Evolutionary conservation across 2,888 invertebrate species (phyloP), one percentile per base, ranked within the genome.

Genomic region (Lasioglossum leucozonium): DNA sequence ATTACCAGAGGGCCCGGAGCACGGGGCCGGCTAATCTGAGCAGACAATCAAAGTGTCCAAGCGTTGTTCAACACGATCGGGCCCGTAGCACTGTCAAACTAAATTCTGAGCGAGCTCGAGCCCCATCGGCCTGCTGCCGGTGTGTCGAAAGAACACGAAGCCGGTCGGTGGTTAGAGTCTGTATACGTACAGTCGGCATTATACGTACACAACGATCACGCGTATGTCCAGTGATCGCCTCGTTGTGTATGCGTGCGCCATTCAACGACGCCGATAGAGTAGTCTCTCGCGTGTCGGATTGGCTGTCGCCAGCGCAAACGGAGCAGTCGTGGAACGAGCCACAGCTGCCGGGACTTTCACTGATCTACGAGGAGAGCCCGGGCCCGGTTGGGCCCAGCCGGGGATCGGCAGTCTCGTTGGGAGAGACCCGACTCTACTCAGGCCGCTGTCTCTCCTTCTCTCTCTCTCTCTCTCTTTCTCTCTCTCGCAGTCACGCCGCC

Each of bases 281-380:
- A 87, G 89, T 51, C 51, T 89, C 81, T 88, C 83, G 79, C 81
- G 77, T 83, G 86, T 89, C 87, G 87, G 82, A 89, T 89, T 84
- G 87, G 83, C 77, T 79, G 89, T 87, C 87, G 87, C 79, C 85
- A 76, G 55, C 72, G 81, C 82, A 77, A 78, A 82, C 85, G 78
- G 78, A 76, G 65, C 62, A 62, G 72, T 51, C 73, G 55, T 30
- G 76, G 55, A 77, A 76, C 81, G 75, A 58, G 77, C 69, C 69
- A 47, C 72, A 18, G 65, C 81, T 34, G 55, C 81, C 34, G 72
- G 58, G 90, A 93, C 93, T 93, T 93, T 93, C 93, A 93, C 93
- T 93, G 93, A 93, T 93, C 93, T 92, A 91, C 92, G 91, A 92
- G 88, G 88, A 90, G 83, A 44, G 30, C 18, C 16, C 42, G 37